Evolutionary conservation across 2,113 vertebrate species (phyloP), one percentile per base, ranked within the genome.

Genomic region (Pterophyllum scalare): DNA sequence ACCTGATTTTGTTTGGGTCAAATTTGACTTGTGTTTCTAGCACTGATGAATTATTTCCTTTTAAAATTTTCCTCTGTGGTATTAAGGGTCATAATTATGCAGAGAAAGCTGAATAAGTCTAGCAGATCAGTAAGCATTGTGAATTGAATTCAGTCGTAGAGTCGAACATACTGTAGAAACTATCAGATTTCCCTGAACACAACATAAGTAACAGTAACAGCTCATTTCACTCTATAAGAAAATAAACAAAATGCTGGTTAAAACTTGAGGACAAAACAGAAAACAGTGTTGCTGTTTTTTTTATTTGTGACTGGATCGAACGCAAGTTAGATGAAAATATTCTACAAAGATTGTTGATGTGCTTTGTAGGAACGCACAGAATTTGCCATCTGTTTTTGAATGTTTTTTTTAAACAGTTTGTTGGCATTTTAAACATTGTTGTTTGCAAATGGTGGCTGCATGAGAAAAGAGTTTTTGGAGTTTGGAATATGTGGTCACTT

Each of bases 391-490:
- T 31, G 43, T 49, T 17, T 49, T 49, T 49, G 49, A 19, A 49
- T 17, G 15, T 13, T 49, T 49, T 70, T 70, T 70, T 26, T 72
- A 52, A 70, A 54, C 19, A 54, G 46, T 12, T 31, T 54, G 31
- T 72, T 33, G 31, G 46, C 26, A 72, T 72, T 52, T 72, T 54
- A 54, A 72, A 72, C 54, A 72, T n/a, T 72, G 67, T 54, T 54
- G 11, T 72, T 54, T 72, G 67, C 46, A 72, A 24, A 67, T 67
- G 40, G 64, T 46, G 40, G 17, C 3, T 67, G 22, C 46, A 67
- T 11, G 22, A 67, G 22, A 67, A 46, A 67, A 67, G 6, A 72
- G 67, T 54, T 54, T 31, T 9, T 52, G 11, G 26, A 72, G 43
- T 52, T 72, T 31, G 65, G 49, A 72, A 52, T 52, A 72, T 52